Evolutionary conservation across 2,113 vertebrate species (phyloP).

Genomic region (Benitochromis conjunctus): DNA sequence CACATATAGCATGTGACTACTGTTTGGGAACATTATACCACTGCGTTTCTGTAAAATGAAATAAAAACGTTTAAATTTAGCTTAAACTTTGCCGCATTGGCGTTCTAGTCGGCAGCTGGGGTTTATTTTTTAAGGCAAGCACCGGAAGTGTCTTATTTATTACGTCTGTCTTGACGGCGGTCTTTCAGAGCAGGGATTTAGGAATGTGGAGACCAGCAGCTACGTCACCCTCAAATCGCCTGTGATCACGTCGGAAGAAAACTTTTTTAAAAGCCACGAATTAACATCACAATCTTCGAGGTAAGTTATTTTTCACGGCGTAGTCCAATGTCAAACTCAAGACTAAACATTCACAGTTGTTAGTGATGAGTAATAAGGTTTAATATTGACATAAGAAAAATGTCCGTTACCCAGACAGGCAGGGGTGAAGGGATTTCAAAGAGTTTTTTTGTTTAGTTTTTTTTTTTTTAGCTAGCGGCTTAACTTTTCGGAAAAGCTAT

Average conservation of each 20-base stretch:
- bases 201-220: slow-evolving; percentile 62
- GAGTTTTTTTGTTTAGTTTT: not conserved
- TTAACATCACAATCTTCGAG: not conserved
- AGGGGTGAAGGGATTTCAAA: not conserved
- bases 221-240: slow-evolving; percentile 47
- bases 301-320: not conserved
- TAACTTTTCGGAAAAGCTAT: not conserved
- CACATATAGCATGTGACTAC: not conserved
- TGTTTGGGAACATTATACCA: not conserved
- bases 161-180: rapidly evolving
- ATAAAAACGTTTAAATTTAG: not conserved
- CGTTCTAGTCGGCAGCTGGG: not conserved
- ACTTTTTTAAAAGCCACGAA: not conserved
- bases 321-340: rapidly evolving
- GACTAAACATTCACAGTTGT: rapidly evolving
- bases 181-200: slow-evolving; percentile 11
- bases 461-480: not conserved
- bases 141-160: not conserved
- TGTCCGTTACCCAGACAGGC: slow-evolving; percentile 38
- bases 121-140: slow-evolving; percentile 23
- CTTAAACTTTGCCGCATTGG: not conserved
- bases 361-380: not conserved
- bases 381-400: not conserved
- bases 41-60: not conserved
- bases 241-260: slow-evolving; percentile 12